These are phyloP conservation scores for Caenorhabditis briggsae DNA, from an alignment of 1,140 invertebrate species.

Conservation along the genomic window DNA sequence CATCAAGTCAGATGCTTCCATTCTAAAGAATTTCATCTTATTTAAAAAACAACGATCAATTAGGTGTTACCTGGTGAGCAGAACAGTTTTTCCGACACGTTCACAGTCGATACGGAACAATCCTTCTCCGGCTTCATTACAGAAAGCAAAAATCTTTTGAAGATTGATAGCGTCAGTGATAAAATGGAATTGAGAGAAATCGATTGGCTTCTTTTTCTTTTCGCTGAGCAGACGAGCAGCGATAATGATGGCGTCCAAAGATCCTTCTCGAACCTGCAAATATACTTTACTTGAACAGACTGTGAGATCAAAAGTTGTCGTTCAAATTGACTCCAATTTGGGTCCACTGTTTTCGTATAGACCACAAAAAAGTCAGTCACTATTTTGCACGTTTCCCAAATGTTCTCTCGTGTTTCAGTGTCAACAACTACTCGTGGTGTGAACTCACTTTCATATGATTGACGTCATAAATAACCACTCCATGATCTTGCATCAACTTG, in stretches of 20 bases:
- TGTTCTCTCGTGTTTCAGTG: neutral
- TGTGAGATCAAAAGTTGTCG: conserved; percentile 4
- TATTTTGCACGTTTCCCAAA: conserved; percentile 17
- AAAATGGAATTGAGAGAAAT: conserved; percentile 76
- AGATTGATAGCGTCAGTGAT: conserved; percentile 78
- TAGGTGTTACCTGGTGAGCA: conserved; percentile 68
- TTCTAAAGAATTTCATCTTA: conserved; percentile 66
- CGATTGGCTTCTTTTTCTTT: conserved; percentile 76
- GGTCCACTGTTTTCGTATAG: neutral
- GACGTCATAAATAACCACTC: conserved; percentile 77
- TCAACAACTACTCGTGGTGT: conserved; percentile 9
- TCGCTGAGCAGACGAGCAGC: conserved; percentile 73
- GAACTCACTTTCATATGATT: conserved; percentile 75
- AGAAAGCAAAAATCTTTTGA: conserved; percentile 75
- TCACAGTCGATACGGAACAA: conserved; percentile 78
- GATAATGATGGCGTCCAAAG: conserved; percentile 73
- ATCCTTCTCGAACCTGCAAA: conserved; percentile 67
- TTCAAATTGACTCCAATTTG: neutral
- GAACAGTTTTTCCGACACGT: conserved; percentile 76
- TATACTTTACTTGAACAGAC: neutral
- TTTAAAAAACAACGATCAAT: neutral
- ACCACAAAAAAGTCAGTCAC: neutral
- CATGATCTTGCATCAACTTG: conserved; percentile 72
- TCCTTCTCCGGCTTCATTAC: conserved; percentile 74
- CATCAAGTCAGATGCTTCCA: conserved; percentile 78